Base-by-base conservation (phyloP, 1,140 invertebrate genomes). In the Tetramorium alpestre region DNA sequence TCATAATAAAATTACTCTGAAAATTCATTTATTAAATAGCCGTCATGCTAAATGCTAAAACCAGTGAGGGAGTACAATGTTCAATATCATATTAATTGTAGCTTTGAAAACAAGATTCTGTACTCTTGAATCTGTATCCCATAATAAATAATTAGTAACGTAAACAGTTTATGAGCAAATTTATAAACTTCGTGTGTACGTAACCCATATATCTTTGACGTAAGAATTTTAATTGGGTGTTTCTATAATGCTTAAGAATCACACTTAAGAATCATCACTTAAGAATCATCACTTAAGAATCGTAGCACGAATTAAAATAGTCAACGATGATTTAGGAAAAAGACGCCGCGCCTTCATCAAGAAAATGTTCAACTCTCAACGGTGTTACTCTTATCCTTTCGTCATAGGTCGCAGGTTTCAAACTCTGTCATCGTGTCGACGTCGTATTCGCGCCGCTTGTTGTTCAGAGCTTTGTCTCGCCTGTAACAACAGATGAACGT, bases 391-490 rank as follows among this genome's bases (percentile, higher is more conserved):
- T 82, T 67, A 58, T 1, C 38, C 25, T 70, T 41, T 72, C 56
- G 78, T 72, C 78, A 82, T 47, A 22, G 67, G 25, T 82, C 67
- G 41, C 67, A 58, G 47, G 18, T 82, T 82, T 73, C 54, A 73
- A 54, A 70, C 51, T 16, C 5, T 41, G 13, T 38, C 51, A n/a
- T 82, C 18, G 16, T 67, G 51, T 81, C 65, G 65, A 33, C 44
- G 33, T 47, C 47, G 49, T 11, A 47, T 72, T 82, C 25, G 25
- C 25, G 25, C 67, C 69, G 78, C 69, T 72, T 51, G 67, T 47
- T 47, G 80, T 64, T 22, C n/a, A 18, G 51, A 41, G 41, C 33
- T 77, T 85, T 85, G 82, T 85, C 25, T 62, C 22, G 47, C 16
- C 13, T 22, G 82, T 44, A 78, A 85, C 82, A 85, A 80, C 76